phyloP scores from a whole-genome alignment of 2,113 vertebrate genomes.

The Tamias sibiricus region DNA sequence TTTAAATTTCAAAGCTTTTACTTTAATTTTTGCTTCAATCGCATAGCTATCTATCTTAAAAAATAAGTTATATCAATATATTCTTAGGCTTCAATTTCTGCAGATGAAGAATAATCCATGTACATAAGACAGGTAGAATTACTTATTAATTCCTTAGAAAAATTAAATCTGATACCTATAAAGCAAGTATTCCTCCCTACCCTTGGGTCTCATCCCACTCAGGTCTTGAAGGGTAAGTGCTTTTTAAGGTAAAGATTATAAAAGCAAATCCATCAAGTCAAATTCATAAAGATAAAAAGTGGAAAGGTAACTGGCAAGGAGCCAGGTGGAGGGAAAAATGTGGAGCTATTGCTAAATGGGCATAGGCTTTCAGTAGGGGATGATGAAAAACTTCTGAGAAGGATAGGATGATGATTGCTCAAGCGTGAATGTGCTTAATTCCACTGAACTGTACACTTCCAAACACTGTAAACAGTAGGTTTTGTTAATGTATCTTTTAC shows the following conservation, averaged over 20 bases:
- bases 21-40: conserved; percentile 12
- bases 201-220: background rate
- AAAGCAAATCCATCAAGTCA: conserved; percentile 42
- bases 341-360: background rate
- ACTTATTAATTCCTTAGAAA: conserved; percentile 33
- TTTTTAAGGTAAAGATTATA: conserved; percentile 41
- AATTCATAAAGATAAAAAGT: background rate
- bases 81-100: background rate
- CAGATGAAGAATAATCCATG: conserved; percentile 17
- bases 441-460: background rate
- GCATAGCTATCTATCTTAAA: background rate
- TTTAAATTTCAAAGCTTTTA: conserved; percentile 51
- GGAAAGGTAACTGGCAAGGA: background rate
- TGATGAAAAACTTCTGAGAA: background rate
- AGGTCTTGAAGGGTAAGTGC: background rate
- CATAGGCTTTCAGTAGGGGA: background rate
- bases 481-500: background rate
- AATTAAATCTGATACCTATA: background rate
- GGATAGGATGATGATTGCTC: background rate
- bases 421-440: background rate
- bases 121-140: background rate
- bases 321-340: background rate
- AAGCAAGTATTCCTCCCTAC: conserved; percentile 29
- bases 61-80: conserved; percentile 34
- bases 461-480: background rate